These are phyloP conservation scores for Coptodon bakossiorum DNA, from an alignment of 2,113 vertebrate genomes.

Conservation along the genomic window DNA sequence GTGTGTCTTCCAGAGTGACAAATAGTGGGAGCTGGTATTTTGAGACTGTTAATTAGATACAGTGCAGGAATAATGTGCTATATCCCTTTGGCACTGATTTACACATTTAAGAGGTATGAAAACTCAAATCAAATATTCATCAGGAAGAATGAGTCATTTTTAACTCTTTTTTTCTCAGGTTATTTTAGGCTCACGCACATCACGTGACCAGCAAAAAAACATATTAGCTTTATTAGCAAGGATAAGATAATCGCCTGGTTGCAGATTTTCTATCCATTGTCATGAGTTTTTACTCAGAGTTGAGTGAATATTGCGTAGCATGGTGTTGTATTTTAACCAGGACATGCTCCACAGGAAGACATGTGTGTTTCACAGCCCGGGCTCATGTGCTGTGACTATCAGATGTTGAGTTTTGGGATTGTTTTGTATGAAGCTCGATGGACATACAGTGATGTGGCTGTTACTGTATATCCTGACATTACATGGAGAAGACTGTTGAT, in stretches of 20 bases:
- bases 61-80: background rate
- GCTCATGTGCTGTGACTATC: background rate
- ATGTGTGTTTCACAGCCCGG: background rate
- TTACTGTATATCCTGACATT: background rate
- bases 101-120: background rate
- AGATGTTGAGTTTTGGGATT: background rate
- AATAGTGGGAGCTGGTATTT: background rate
- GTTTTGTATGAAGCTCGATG: background rate
- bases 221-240: background rate
- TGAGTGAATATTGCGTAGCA: background rate
- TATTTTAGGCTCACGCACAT: background rate
- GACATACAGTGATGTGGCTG: background rate
- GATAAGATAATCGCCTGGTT: background rate
- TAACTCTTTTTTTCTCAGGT: background rate
- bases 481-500: background rate
- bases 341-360: background rate
- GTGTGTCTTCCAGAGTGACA: background rate
- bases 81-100: background rate
- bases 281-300: background rate
- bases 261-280: background rate
- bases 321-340: too few relatives aligned
- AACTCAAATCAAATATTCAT: background rate
- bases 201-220: background rate
- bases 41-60: background rate
- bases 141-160: background rate